Percentiles rank a stretch among this genome's conserved stretches.
phyloP scores from a whole-genome alignment of 2,113 vertebrate species.

The Asarcornis scutulata region DNA sequence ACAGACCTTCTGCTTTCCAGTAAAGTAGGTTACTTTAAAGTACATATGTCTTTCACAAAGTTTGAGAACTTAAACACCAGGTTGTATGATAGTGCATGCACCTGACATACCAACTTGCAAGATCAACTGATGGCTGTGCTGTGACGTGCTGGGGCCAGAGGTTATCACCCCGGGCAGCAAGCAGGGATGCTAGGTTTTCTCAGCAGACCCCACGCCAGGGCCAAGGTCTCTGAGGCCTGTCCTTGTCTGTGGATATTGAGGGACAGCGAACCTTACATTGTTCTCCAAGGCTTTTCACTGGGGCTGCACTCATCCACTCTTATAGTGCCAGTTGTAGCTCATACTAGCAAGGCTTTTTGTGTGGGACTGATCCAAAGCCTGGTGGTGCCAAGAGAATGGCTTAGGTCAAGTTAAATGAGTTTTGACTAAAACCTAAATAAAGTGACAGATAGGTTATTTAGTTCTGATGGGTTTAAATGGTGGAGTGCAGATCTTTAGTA shows the following conservation, averaged over 20 bases:
- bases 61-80: neutral
- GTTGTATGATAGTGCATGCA: fast-evolving
- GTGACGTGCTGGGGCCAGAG: neutral
- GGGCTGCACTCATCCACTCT: neutral
- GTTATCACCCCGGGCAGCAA: neutral
- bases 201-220: neutral
- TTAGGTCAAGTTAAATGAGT: neutral
- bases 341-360: neutral
- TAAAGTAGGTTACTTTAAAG: neutral
- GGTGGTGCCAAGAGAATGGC: neutral
- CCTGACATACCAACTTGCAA: neutral
- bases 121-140: neutral
- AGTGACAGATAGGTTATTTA: neutral
- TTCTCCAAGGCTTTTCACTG: neutral
- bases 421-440: neutral
- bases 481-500: neutral
- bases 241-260: neutral
- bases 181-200: neutral
- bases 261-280: neutral
- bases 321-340: too few relatives aligned
- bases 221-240: neutral
- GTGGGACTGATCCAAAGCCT: neutral
- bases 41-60: neutral
- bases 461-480: neutral
- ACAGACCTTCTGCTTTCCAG: neutral